Evolutionary conservation across 2,113 vertebrate species (phyloP).

Genomic region (Amphiprion percula): DNA sequence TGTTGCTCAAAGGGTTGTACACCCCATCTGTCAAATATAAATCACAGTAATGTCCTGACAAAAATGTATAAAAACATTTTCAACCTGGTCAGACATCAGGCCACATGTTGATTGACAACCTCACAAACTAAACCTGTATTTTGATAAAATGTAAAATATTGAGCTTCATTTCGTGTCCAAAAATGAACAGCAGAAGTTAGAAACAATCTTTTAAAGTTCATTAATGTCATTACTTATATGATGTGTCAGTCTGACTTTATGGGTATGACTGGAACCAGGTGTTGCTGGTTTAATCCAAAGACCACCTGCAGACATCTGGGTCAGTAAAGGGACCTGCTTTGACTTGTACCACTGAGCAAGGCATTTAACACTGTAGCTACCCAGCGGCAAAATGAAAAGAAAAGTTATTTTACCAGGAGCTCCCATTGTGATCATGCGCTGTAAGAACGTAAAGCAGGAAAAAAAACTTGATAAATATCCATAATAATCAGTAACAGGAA

Average conservation of each 20-base stretch:
- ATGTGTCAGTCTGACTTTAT: background rate
- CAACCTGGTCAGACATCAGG: too few species aligned
- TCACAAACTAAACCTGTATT: background rate
- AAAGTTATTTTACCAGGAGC: background rate
- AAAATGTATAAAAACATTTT: background rate
- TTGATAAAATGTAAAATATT: background rate
- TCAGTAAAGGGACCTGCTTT: background rate
- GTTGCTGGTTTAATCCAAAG: background rate
- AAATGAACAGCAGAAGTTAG: background rate
- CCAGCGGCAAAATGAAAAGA: background rate
- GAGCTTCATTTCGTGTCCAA: background rate
- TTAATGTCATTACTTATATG: background rate
- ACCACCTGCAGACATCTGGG: background rate
- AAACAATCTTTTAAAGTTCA: background rate
- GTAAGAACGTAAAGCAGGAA: slow-evolving; percentile 3
- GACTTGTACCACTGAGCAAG: background rate
- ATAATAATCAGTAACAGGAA: background rate
- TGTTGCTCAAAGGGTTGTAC: background rate
- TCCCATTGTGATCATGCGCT: background rate
- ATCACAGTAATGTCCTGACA: background rate
- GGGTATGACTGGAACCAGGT: background rate
- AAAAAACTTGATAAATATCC: background rate
- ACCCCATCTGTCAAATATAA: background rate
- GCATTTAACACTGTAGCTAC: background rate
- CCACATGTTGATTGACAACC: background rate